Base-by-base conservation (phyloP, 1,140 invertebrate genomes). In the Drosophila lacteicornis region DNA sequence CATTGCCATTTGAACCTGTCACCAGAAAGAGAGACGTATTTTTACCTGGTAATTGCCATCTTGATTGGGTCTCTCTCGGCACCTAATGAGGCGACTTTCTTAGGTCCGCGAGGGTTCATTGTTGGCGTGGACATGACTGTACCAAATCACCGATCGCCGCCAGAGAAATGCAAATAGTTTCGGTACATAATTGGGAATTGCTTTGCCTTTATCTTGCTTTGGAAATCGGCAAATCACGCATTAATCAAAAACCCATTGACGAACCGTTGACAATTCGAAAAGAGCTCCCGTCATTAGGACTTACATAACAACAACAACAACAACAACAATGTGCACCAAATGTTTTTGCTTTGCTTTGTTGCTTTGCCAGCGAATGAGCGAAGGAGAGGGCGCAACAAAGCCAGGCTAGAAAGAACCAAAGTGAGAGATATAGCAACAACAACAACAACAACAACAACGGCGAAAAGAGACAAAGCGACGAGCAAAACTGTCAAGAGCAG, bases 401-500 rank as follows among this genome's bases (percentile, higher is more conserved):
- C 38, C 49, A 55, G 63, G 79, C 78, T 68, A 74, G 62, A 76
- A 82, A 85, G 75, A 88, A 85, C 78, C 69, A 47, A 73, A 76
- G 63, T 38, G 51, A 80, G 42, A 79, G 43, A 63, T 60, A 71
- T 66, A 57, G 42, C 36, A 68, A 70, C 63, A 82, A 60, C 75
- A 87, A 75, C n/a, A n/a, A n/a, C 36, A 68, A 70, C 63, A 82
- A 60, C 66, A 51, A 51, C 43, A 69, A 42, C 38, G 67, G 53
- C 69, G 66, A 57, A 77, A 78, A 70, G 66, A 71, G 27, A 56
- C 63, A 70, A 79, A 61, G 63, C 63, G 51, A 59, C 58, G 58
- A 79, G 60, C 78, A 81, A 90, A 88, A 90, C 82, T 88, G 79
- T 88, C 85, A 88, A 88, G 85, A 88, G 81, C 66, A 90, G 57